Percentiles rank a stretch among this genome's conserved stretches.
Conservation (phyloP, 2,888 invertebrate species). For the Zygothrica quintamaculata region DNA sequence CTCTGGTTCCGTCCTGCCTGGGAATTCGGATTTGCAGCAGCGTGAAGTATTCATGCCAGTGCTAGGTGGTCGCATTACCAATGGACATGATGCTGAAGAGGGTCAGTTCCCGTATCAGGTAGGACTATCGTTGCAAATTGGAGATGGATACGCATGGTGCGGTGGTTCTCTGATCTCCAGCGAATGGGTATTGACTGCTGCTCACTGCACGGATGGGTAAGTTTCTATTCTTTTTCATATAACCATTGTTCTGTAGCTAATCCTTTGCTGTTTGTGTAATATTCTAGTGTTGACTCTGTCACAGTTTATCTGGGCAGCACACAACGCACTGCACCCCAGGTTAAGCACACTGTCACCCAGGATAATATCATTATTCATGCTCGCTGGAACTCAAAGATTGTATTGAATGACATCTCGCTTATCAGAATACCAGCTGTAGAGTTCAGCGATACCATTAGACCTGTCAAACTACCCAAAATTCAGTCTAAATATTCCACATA, state of each 20-base stretch:
- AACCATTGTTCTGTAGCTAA: background rate
- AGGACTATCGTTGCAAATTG: slow-evolving; percentile 64
- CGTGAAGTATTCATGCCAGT: slow-evolving; percentile 49
- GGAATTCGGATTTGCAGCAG: slow-evolving; percentile 17
- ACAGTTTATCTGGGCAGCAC: slow-evolving; percentile 67
- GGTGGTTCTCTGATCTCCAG: slow-evolving; percentile 76
- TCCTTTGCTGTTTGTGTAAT: background rate
- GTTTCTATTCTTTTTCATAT: too few species aligned
- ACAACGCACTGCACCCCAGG: slow-evolving; percentile 39
- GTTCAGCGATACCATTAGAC: slow-evolving; percentile 49
- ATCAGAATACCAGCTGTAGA: slow-evolving; percentile 59
- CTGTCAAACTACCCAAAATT: slow-evolving; percentile 59
- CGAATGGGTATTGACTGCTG: slow-evolving; percentile 58
- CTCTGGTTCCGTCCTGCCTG: slow-evolving; percentile 59
- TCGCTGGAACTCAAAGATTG: slow-evolving; percentile 58
- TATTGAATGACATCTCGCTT: slow-evolving; percentile 74
- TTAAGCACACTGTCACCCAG: slow-evolving; percentile 50
- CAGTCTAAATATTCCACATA: slow-evolving; percentile 58
- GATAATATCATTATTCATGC: slow-evolving; percentile 52
- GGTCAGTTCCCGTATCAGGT: slow-evolving; percentile 76
- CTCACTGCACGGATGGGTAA: slow-evolving; percentile 79
- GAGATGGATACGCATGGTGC: slow-evolving; percentile 63
- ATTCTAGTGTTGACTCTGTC: slow-evolving; percentile 48
- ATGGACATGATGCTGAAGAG: slow-evolving; percentile 63
- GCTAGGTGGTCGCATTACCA: slow-evolving; percentile 65